Percentiles rank a stretch among this genome's conserved stretches.
Evolutionary conservation across 2,113 vertebrate genomes (phyloP).

Genomic region (Talpa occidentalis): DNA sequence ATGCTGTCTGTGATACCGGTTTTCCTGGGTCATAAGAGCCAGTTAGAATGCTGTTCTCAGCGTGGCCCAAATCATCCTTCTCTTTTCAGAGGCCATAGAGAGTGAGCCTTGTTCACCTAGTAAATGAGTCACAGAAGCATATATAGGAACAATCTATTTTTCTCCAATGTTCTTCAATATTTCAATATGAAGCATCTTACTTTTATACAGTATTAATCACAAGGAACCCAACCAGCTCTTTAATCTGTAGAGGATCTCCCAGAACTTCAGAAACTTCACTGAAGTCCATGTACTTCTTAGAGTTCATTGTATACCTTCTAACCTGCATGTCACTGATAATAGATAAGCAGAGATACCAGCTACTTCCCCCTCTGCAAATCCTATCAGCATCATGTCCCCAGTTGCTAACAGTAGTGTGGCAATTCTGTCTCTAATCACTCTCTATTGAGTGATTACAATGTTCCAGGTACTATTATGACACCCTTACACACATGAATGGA

Average conservation of each 20-base stretch:
- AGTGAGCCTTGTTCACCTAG: not conserved
- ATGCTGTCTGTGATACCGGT: not conserved
- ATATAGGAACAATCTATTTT: not conserved
- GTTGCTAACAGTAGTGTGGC: not conserved
- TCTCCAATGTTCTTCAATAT: not conserved
- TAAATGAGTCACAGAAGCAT: slow-evolving; percentile 9
- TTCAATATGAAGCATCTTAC: not conserved
- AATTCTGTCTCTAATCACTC: not conserved
- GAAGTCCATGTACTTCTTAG: not conserved
- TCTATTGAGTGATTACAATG: not conserved
- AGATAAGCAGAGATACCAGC: not conserved
- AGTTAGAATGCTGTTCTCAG: not conserved
- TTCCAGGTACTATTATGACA: not conserved
- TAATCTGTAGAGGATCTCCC: not conserved
- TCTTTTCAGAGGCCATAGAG: not conserved
- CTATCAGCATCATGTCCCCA: not conserved
- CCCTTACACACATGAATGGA: not conserved
- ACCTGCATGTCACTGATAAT: not conserved
- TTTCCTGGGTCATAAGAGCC: not conserved
- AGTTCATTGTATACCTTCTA: not conserved
- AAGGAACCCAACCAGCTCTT: not conserved
- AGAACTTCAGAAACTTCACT: not conserved
- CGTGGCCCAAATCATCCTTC: not conserved
- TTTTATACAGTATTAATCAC: not conserved
- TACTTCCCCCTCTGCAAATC: not conserved